phyloP scores from a whole-genome alignment of 2,113 vertebrate species.

The Percina caprodes region DNA sequence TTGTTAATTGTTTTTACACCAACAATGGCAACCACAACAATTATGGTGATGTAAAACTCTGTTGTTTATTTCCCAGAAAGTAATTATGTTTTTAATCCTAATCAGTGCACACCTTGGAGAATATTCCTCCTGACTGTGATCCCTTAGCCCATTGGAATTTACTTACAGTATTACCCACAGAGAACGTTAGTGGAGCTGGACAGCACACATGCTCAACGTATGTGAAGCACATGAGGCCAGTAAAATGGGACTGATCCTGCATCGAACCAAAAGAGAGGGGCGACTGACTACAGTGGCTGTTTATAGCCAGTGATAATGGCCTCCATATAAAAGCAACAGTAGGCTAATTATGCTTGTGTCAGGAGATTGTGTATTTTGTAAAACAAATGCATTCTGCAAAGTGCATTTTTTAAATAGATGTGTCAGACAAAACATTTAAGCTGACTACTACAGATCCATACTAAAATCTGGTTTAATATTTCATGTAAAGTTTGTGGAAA shows the following conservation, averaged over 20 bases:
- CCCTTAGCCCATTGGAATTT: conserved; percentile 13
- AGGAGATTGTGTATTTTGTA: conserved; percentile 51
- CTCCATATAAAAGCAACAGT: conserved; percentile 81
- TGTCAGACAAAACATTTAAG: background rate
- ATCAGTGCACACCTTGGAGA: background rate
- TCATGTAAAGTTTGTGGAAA: background rate
- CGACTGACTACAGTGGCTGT: conserved; percentile 75
- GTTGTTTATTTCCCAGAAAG: conserved; percentile 25
- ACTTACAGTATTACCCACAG: conserved; percentile 21
- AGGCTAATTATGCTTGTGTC: conserved; percentile 74
- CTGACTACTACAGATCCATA: too few species aligned
- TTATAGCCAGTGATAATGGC: conserved; percentile 85
- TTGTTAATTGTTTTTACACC: background rate
- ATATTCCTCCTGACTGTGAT: conserved; percentile 1
- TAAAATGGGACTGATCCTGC: conserved; percentile 75
- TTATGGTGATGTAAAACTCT: conserved; percentile 20
- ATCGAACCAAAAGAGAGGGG: conserved; percentile 66
- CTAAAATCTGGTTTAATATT: background rate
- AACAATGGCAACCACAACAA: background rate
- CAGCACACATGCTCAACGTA: conserved; percentile 77
- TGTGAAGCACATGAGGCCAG: conserved; percentile 79
- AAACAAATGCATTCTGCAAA: conserved; percentile 29
- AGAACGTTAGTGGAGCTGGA: conserved; percentile 22
- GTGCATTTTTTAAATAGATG: background rate
- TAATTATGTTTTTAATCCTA: conserved; percentile 8